Conservation (phyloP, 2,797 vertebrate genomes). For the Pteronotus mesoamericanus region DNA sequence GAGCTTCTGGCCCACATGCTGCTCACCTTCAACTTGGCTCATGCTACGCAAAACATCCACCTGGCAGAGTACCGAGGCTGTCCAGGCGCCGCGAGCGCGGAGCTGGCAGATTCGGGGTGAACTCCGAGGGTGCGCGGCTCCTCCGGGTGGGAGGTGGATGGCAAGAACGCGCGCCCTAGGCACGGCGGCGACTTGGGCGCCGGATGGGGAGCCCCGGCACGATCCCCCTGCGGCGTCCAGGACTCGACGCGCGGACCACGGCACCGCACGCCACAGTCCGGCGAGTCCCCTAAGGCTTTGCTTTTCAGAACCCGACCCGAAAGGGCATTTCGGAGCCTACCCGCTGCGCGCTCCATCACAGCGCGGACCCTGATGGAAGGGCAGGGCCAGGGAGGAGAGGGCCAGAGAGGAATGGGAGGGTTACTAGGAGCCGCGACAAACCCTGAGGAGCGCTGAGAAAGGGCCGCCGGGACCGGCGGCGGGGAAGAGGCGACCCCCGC, state of each 20-base stretch:
- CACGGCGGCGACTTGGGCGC: not conserved
- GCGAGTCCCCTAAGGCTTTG: not conserved
- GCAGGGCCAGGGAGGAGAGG: not conserved
- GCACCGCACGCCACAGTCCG: not conserved
- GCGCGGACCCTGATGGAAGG: not conserved
- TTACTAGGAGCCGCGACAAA: not conserved
- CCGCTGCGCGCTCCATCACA: constrained; percentile 47
- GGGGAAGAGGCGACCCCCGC: not conserved
- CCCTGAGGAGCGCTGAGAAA: no score
- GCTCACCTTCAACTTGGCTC: constrained; percentile 81
- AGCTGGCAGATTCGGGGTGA: constrained; percentile 21
- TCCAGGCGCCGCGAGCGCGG: constrained; percentile 58
- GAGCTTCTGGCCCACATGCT: constrained; percentile 27
- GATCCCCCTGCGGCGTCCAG: not conserved
- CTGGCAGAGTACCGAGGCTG: constrained; percentile 67
- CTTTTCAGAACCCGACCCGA: not conserved
- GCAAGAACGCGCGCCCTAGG: constrained; percentile 38
- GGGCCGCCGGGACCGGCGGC: not conserved
- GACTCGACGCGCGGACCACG: not conserved
- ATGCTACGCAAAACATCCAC: constrained; percentile 78
- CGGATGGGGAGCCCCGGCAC: not conserved
- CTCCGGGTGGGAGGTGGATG: constrained; percentile 61
- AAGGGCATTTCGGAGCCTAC: not conserved
- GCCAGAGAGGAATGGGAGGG: not conserved
- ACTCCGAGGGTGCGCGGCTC: constrained; percentile 53